Conservation (phyloP, 2,797 vertebrate species). For the Acanthurus lineatus region DNA sequence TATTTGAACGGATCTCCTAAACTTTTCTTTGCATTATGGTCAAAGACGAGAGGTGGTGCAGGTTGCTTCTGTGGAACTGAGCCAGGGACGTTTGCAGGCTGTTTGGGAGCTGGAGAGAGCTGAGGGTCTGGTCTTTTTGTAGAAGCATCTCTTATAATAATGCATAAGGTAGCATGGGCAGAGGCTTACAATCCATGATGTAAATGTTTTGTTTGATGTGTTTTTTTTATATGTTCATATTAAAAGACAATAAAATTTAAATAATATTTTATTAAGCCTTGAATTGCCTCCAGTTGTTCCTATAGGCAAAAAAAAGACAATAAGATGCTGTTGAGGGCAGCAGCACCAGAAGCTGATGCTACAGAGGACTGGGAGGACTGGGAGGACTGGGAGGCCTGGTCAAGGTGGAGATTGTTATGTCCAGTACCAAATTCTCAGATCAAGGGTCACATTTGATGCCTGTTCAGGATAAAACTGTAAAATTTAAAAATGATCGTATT, state of each 20-base stretch:
- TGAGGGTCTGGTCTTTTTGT: constrained; percentile 71
- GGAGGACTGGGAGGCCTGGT: constrained; percentile 48
- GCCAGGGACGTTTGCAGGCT: constrained; percentile 75
- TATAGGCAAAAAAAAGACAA: constrained; percentile 69
- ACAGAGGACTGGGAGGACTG: constrained; percentile 49
- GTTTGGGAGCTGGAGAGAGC: constrained; percentile 70
- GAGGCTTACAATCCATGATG: constrained; percentile 88
- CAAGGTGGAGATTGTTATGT: constrained; percentile 69
- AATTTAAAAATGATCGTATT: constrained; percentile 84
- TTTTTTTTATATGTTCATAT: constrained; percentile 90
- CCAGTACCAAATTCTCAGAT: constrained; percentile 79
- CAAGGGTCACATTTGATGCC: constrained; percentile 78
- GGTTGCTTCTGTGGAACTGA: constrained; percentile 78
- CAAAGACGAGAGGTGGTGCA: constrained; percentile 57
- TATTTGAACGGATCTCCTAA: constrained; percentile 58
- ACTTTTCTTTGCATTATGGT: constrained; percentile 56
- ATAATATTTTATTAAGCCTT: constrained; percentile 90
- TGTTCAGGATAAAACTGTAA: constrained; percentile 85
- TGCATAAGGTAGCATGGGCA: constrained; percentile 86
- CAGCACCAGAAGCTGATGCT: constrained; percentile 67
- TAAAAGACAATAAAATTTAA: constrained; percentile 89
- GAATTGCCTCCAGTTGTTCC: constrained; percentile 87
- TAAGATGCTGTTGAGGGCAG: constrained; percentile 64
- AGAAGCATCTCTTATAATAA: constrained; percentile 79
- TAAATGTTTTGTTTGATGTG: constrained; percentile 85